phyloP scores from a whole-genome alignment of 2,888 invertebrate genomes.

The Amphipyra tragopoginis region DNA sequence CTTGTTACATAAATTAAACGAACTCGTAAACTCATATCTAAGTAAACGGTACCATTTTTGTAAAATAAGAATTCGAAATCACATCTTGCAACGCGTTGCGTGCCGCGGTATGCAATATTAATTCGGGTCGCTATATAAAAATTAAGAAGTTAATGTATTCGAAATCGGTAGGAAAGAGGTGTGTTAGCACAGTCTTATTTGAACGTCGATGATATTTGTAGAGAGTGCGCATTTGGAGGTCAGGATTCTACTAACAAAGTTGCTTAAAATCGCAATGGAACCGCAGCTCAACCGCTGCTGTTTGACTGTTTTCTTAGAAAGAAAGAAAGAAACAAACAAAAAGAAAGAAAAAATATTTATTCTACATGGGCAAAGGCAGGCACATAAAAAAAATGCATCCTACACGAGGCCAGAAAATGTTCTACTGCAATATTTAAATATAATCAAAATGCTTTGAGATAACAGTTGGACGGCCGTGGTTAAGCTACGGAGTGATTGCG shows the following conservation, averaged over 20 bases:
- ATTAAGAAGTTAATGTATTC: slow-evolving; percentile 41
- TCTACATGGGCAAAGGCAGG: no score
- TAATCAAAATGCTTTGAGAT: no score
- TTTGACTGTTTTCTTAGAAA: no score
- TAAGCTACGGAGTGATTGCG: no score
- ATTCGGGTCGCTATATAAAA: slow-evolving; percentile 49
- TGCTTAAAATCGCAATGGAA: no score
- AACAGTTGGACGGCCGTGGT: no score
- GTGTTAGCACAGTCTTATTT: slow-evolving; percentile 19
- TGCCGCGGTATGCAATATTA: slow-evolving; percentile 38
- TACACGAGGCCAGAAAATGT: no score
- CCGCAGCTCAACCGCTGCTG: no score
- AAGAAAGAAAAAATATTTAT: no score
- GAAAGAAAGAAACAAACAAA: no score
- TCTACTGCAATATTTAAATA: no score
- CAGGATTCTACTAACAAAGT: slow-evolving; percentile 10
- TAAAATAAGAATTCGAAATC: slow-evolving; percentile 51
- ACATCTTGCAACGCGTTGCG: slow-evolving; percentile 45
- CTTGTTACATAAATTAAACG: slow-evolving; percentile 54
- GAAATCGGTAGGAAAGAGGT: slow-evolving; percentile 28
- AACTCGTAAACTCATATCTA: slow-evolving; percentile 37
- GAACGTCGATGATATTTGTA: slow-evolving; percentile 30
- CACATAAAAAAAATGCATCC: no score
- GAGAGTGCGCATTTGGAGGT: slow-evolving; percentile 23
- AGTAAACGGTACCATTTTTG: slow-evolving; percentile 57